phyloP scores from a whole-genome alignment of 2,888 invertebrate genomes.

The Noctua fimbriata region DNA sequence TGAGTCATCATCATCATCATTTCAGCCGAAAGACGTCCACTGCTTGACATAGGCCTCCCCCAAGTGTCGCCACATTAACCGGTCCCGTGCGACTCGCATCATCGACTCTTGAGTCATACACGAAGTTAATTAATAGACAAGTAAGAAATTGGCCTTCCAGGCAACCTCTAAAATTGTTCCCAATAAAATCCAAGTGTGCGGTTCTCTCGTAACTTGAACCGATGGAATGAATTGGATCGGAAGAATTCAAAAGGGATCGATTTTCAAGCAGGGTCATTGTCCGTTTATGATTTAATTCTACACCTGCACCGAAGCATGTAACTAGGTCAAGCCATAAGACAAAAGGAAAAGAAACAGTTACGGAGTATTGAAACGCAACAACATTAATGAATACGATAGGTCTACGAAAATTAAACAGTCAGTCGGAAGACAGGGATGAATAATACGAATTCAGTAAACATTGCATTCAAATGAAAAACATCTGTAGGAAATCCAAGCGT shows the following conservation, averaged over 20 bases:
- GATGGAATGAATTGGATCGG: neutral
- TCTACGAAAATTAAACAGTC: conserved; percentile 10
- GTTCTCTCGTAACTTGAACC: neutral
- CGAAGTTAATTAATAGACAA: neutral
- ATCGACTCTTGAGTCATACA: conserved; percentile 14
- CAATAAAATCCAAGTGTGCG: neutral
- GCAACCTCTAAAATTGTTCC: neutral
- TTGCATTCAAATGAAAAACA: conserved; percentile 46
- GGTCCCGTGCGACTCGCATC: too few relatives aligned
- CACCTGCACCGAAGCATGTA: neutral
- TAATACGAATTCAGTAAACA: conserved; percentile 41
- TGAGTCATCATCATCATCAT: too few relatives aligned
- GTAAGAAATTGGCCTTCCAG: conserved; percentile 14
- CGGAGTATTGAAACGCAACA: conserved; percentile 14
- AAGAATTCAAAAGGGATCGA: neutral
- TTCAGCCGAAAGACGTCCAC: too few relatives aligned
- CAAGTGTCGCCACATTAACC: too few relatives aligned
- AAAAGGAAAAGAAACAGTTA: conserved; percentile 13
- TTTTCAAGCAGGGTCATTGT: conserved; percentile 10
- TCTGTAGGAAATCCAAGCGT: conserved; percentile 48
- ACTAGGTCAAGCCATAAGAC: neutral
- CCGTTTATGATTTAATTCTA: conserved; percentile 20
- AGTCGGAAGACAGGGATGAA: conserved; percentile 34
- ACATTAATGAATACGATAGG: conserved; percentile 3
- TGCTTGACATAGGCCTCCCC: too few relatives aligned